Evolutionary conservation across 2,113 vertebrate genomes (phyloP).

Genomic region (Glaucidium brasilianum): DNA sequence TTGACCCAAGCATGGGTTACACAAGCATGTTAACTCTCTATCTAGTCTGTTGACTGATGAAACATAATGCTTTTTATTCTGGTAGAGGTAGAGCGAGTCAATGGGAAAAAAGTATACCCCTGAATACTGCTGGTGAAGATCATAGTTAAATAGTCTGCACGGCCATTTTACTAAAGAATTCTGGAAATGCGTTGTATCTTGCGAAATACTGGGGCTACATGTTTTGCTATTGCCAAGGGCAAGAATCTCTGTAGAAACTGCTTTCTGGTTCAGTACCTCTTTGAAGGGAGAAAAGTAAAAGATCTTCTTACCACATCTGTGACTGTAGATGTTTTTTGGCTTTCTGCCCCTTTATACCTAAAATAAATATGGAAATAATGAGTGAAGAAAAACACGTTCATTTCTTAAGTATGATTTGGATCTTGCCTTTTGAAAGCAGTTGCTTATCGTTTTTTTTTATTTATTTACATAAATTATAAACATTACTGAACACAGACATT

Average conservation of each 20-base stretch:
- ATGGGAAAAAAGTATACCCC: neutral
- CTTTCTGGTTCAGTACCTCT: neutral
- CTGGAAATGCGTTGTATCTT: neutral
- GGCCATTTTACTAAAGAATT: neutral
- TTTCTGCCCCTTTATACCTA: neutral
- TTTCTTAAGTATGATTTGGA: neutral
- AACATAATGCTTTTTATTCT: neutral
- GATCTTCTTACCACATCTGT: neutral
- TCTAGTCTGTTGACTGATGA: neutral
- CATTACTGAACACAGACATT: neutral
- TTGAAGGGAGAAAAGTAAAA: neutral
- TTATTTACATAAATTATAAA: neutral
- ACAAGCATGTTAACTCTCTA: neutral
- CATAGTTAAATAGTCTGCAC: neutral
- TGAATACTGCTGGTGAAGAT: neutral
- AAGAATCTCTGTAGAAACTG: neutral
- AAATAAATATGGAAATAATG: neutral
- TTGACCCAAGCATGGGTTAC: neutral
- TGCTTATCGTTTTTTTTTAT: neutral
- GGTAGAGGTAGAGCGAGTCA: neutral
- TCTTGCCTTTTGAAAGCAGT: neutral
- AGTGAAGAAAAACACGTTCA: neutral
- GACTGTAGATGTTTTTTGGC: neutral
- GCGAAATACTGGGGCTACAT: neutral
- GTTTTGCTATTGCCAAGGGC: neutral